Evolutionary conservation across 2,888 invertebrate species (phyloP).

Genomic region (Chloromyia formosa): DNA sequence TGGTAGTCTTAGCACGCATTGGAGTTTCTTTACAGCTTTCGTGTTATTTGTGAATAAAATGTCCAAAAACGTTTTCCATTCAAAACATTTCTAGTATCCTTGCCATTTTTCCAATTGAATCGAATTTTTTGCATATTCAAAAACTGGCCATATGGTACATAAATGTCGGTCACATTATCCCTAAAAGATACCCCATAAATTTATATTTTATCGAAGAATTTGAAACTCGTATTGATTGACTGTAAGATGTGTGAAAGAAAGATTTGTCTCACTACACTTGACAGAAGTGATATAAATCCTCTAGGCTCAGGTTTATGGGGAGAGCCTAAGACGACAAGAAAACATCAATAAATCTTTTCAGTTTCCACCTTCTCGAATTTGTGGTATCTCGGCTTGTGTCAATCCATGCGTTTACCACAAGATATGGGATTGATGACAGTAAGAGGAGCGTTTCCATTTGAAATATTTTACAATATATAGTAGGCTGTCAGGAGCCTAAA

Average conservation of each 20-base stretch:
- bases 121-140: neutral
- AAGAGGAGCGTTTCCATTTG: neutral
- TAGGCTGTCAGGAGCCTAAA: no score
- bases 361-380: neutral
- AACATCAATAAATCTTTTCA: conserved; percentile 23
- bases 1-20: no score
- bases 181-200: neutral
- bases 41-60: no score
- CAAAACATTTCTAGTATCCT: no score
- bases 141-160: neutral
- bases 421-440: neutral
- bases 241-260: conserved; percentile 10
- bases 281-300: neutral
- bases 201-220: neutral
- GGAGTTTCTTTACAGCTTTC: no score
- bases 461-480: neutral
- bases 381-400: neutral
- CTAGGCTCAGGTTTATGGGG: no score
- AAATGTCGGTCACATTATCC: neutral
- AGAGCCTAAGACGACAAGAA: neutral
- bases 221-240: conserved; percentile 32
- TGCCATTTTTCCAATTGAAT: no score
- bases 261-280: conserved; percentile 22
- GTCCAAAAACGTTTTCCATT: no score
- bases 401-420: neutral